A percentile compares a stretch with the other conserved stretches of the same genome.
These are phyloP conservation scores for Cosmopolites sordidus DNA, from an alignment of 2,888 invertebrate genomes.

Conservation along the genomic window DNA sequence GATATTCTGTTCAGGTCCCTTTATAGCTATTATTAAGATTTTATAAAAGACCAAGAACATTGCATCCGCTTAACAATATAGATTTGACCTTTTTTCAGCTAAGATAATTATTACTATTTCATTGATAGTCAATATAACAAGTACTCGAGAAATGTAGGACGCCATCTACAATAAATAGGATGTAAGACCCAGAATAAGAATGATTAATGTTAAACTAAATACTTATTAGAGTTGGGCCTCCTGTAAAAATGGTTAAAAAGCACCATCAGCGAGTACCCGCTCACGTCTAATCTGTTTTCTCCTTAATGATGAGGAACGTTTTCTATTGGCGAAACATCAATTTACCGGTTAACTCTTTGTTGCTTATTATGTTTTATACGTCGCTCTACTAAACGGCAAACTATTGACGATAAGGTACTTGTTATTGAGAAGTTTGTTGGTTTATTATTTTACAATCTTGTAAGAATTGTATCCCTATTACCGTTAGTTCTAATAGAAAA, in stretches of 20 bases:
- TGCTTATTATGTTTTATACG: conserved; percentile 18
- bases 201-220: conserved; percentile 12
- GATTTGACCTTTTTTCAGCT: no score
- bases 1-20: no score
- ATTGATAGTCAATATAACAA: no score
- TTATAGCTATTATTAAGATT: no score
- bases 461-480: neutral
- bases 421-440: conserved; percentile 19
- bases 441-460: conserved; percentile 11
- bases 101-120: no score
- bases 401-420: conserved; percentile 17
- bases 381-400: conserved; percentile 15
- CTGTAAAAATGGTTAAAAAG: conserved; percentile 6
- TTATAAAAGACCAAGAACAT: no score
- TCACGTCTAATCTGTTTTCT: conserved; percentile 18
- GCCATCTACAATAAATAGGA: conserved; percentile 1
- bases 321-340: conserved; percentile 16
- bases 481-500: neutral
- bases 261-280: conserved; percentile 4
- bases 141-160: neutral
- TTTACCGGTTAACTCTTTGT: conserved; percentile 5
- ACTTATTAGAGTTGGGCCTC: conserved; percentile 6
- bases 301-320: conserved; percentile 14
- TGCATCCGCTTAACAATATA: no score
- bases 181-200: neutral